These are phyloP conservation scores for Melanotaenia pygmaea DNA, from an alignment of 2,797 vertebrate genomes.

Conservation along the genomic window DNA sequence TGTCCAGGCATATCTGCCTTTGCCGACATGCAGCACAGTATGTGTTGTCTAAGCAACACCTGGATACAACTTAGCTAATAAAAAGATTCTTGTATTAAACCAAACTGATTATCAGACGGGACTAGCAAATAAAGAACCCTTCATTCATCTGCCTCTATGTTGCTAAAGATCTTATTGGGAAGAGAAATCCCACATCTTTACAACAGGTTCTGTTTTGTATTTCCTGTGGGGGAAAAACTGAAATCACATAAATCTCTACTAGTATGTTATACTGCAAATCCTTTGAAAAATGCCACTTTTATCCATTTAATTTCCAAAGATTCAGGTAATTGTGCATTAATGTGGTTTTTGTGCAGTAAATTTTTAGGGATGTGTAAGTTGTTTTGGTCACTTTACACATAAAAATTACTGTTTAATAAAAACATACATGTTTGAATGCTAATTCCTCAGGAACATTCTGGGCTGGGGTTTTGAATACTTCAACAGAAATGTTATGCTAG, in stretches of 20 bases:
- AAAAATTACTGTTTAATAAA: not conserved
- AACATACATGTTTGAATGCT: not conserved
- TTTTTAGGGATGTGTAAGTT: not conserved
- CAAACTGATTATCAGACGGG: too few relatives aligned
- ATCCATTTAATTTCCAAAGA: not conserved
- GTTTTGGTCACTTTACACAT: not conserved
- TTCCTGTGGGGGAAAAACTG: too few relatives aligned
- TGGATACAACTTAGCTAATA: not conserved
- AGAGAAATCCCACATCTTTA: not conserved
- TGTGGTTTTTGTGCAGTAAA: not conserved
- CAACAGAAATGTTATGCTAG: not conserved
- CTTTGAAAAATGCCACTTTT: too few relatives aligned
- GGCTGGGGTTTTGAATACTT: not conserved
- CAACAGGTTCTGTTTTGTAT: not conserved
- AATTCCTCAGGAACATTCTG: too few relatives aligned
- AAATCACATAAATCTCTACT: too few relatives aligned
- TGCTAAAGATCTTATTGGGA: not conserved
- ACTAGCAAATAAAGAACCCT: not conserved
- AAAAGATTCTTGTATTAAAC: too few relatives aligned
- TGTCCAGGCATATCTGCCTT: not conserved
- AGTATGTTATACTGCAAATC: too few relatives aligned
- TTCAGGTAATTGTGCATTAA: not conserved
- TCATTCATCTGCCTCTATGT: not conserved
- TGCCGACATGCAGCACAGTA: not conserved
- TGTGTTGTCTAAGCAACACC: not conserved